Base-by-base conservation (phyloP, 2,888 invertebrate species). In the Diarsia rubi region DNA sequence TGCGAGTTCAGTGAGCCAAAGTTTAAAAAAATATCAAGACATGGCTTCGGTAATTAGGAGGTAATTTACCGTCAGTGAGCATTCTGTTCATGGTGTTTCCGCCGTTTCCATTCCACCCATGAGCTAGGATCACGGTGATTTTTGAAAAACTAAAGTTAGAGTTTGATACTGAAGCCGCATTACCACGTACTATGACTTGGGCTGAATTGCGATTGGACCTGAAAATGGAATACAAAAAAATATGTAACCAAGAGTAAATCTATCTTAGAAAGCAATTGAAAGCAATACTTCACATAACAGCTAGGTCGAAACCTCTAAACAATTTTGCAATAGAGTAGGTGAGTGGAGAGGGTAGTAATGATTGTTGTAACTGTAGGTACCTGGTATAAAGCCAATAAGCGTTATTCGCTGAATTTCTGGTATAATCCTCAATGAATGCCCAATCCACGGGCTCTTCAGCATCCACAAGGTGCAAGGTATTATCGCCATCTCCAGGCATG, bases 21-120 rank as follows among this genome's bases (percentile, higher is more conserved):
- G 2, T 27, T 59, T 16, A 14, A 37, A 2, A 57, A n/a, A 47
- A 47, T n/a, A 11, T n/a, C 0, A 59, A 49, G 42, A 57, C 42
- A 31, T 64, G 24, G 44, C 16, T 45, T n/a, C 2, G 42, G 42
- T 47, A 52, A 16, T 11, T 9, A 44, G 31, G 2, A 31, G 19
- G 24, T 27, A 37, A 54, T 2, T 81, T 89, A 94, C 94, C 93
- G 84, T 90, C 85, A 69, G 88, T 91, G 4, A 95, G 87, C n/a
- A 87, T 11, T 65, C 27, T 82, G 70, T 91, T 94, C 89, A 94
- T 90, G 2, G 44, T 47, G 68, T 92, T 93, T 42, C 79, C 78
- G n/a, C 93, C 93, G 79, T 88, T 27, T 1, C 93, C 92, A 73
- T 91, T 93, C 95, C 95, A 95, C 0, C 95, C 95, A 54, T 95